phyloP scores from a whole-genome alignment of 2,113 vertebrate species.

The Phyllostomus discolor region DNA sequence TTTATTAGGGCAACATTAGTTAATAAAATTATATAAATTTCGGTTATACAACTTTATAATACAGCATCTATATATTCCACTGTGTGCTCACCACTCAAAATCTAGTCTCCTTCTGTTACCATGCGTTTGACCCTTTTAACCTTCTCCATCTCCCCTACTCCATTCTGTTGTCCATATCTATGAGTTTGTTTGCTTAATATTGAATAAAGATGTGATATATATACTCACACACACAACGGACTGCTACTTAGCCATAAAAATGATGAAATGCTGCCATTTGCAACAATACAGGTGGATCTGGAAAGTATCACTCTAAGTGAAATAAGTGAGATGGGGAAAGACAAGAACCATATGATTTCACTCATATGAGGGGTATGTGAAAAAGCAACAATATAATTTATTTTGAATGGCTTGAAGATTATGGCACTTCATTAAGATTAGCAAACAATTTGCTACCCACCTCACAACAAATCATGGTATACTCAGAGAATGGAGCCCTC shows the following conservation, averaged over 20 bases:
- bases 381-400: background rate
- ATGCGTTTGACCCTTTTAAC: background rate
- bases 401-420: background rate
- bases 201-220: too few species aligned
- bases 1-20: background rate
- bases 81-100: background rate
- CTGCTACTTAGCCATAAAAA: too few species aligned
- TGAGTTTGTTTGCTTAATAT: too few species aligned
- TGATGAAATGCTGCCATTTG: too few species aligned
- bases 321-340: too few species aligned
- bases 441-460: background rate
- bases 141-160: background rate
- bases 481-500: background rate
- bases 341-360: too few species aligned
- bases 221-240: too few species aligned
- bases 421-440: background rate
- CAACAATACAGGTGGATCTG: too few species aligned
- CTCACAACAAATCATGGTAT: background rate
- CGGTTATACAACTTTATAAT: background rate
- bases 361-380: background rate
- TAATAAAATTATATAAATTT: too few species aligned
- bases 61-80: background rate
- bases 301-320: too few species aligned
- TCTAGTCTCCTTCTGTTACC: background rate
- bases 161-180: background rate